phyloP scores from a whole-genome alignment of 2,888 invertebrate genomes.

The Spisula solida region DNA sequence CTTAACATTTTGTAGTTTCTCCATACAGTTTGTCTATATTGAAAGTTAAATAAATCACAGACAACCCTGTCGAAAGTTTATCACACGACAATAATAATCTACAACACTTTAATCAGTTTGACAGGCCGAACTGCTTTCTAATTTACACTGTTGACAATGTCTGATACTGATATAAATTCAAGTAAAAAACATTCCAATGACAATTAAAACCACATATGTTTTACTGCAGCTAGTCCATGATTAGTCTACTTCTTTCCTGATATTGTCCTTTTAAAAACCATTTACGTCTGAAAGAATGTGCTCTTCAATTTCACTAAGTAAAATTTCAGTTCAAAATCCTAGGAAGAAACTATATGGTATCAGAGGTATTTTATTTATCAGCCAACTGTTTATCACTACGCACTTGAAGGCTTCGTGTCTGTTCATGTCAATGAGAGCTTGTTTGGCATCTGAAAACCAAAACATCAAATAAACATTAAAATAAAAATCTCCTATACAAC shows the following conservation, averaged over 20 bases:
- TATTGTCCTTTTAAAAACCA: not conserved
- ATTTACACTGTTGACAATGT: not conserved
- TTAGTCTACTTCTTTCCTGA: not conserved
- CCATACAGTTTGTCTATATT: not conserved
- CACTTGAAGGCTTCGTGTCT: slow-evolving; percentile 27
- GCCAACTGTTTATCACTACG: slow-evolving; percentile 5
- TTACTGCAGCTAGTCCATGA: not conserved
- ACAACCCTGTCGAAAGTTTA: not conserved
- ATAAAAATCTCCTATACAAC: slow-evolving; percentile 37
- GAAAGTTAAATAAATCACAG: not conserved
- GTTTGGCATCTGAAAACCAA: slow-evolving; percentile 44
- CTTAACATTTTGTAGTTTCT: not conserved
- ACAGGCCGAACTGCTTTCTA: not conserved
- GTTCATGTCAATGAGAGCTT: slow-evolving; percentile 2
- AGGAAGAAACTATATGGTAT: not conserved
- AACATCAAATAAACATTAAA: slow-evolving; percentile 52
- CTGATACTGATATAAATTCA: not conserved
- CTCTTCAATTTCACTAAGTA: not conserved
- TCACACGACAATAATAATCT: not conserved
- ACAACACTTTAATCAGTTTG: not conserved
- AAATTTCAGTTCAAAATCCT: not conserved
- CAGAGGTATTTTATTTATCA: not conserved
- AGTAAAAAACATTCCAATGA: not conserved
- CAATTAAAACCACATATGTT: not conserved
- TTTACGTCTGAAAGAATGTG: not conserved